Conservation (phyloP, 1,140 invertebrate genomes). For the Pogonomyrmex californicus region DNA sequence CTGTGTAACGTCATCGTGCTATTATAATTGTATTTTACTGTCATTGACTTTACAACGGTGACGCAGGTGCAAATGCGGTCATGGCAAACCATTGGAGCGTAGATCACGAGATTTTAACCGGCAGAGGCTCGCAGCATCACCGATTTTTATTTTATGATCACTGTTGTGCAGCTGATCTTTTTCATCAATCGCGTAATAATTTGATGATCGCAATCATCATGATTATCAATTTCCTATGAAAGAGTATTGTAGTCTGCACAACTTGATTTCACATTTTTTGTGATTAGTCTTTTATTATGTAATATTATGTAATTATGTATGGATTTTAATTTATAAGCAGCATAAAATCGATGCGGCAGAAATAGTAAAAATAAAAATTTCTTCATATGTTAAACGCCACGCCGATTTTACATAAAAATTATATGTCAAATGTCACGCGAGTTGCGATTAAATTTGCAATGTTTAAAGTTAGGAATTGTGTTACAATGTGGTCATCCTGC, state of each 20-base stretch:
- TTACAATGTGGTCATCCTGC: background rate
- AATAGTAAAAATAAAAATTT: background rate
- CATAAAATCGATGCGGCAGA: background rate
- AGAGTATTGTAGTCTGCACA: background rate
- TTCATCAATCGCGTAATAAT: background rate
- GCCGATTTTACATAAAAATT: constrained; percentile 7
- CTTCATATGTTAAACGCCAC: background rate
- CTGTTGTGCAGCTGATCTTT: background rate
- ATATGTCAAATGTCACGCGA: background rate
- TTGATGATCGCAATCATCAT: background rate
- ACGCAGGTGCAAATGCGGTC: constrained; percentile 45
- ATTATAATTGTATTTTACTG: background rate
- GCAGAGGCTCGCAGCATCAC: background rate
- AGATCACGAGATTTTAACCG: background rate
- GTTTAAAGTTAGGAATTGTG: background rate
- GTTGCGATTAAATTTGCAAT: constrained; percentile 14
- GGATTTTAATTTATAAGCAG: background rate
- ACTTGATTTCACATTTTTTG: background rate
- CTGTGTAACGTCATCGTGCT: background rate
- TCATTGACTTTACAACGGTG: background rate
- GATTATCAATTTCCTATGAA: background rate
- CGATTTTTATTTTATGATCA: background rate
- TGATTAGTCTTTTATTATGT: background rate
- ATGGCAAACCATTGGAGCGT: constrained; percentile 41
- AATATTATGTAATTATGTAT: no score